phyloP scores from a whole-genome alignment of 2,797 vertebrate genomes.

The Micrastur ruficollis region DNA sequence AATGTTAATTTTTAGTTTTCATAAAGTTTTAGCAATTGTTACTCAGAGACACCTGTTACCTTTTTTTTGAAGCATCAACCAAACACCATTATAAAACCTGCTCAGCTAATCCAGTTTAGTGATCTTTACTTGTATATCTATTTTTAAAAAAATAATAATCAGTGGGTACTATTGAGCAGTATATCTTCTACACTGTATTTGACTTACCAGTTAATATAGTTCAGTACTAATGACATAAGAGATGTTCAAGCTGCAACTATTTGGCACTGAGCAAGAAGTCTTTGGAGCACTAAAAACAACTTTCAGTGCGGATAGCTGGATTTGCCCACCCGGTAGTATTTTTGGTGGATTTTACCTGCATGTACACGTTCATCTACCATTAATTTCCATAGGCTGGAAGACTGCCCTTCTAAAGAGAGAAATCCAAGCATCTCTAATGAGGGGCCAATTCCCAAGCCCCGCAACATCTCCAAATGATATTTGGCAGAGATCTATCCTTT shows the following conservation, averaged over 20 bases:
- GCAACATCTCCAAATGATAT: neutral
- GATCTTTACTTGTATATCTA: neutral
- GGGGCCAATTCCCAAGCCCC: neutral
- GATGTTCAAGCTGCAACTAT: neutral
- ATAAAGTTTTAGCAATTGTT: neutral
- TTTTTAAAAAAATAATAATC: neutral
- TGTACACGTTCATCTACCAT: neutral
- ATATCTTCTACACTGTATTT: neutral
- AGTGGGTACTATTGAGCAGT: neutral
- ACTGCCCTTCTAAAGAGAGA: neutral
- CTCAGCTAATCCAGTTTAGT: neutral
- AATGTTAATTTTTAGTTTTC: neutral
- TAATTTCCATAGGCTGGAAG: neutral
- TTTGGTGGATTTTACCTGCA: neutral
- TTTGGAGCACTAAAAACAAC: neutral
- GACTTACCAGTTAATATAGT: neutral
- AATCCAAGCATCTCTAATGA: neutral
- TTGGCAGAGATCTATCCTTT: neutral
- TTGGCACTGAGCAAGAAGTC: neutral
- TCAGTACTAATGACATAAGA: neutral
- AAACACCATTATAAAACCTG: neutral
- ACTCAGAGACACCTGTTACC: neutral
- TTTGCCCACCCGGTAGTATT: neutral
- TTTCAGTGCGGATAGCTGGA: neutral
- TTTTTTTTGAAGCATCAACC: neutral